Evolutionary conservation across 2,113 vertebrate species (phyloP), one percentile per base, ranked within the genome.

Genomic region (Pheucticus melanocephalus): DNA sequence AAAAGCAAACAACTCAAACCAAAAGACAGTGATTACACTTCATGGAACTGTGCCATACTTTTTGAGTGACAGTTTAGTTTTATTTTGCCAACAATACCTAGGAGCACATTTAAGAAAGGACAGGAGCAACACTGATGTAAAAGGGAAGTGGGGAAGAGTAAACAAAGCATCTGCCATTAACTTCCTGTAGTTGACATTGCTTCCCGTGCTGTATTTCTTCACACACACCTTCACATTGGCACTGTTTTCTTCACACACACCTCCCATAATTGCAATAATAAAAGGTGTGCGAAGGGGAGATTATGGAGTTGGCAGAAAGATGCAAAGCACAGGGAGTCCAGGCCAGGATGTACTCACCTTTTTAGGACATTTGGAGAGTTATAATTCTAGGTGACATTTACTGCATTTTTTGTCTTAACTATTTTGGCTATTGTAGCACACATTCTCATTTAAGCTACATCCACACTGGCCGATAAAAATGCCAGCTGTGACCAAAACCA

Each of bases 391-490:
- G 33, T 82, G 39, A 77, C 71, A 80, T 90, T 89, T 94, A 89
- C 48, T 79, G 53, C 77, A 71, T 40, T 89, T 59, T 86, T 95
- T 94, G 31, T 84, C 78, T 82, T 82, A 82, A 87, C 73, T 91
- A 35, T 75, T 91, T 50, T 61, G 42, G 35, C 61, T 76, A 30
- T 66, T 80, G n/a, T 15, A 85, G 35, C 30, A 24, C 50, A 79
- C 33, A 77, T 80, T 88, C 63, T 79, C 63, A 42, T 72, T 42
- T 76, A 76, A 79, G 33, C 50, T 85, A 45, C 33, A 35, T 57
- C 42, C 35, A 69, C 50, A 27, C 8, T 56, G 54, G 6, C 39
- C 39, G 27, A 69, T 88, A 91, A 93, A 97, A 47, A 77, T 80
- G 27, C 35, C 70, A 86, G 33, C 78, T 92, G 66, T 80, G 82